Evolutionary conservation across 2,797 vertebrate genomes (phyloP), one percentile per base, ranked within the genome.

Genomic region (Acrossocheilus wenchowensis): DNA sequence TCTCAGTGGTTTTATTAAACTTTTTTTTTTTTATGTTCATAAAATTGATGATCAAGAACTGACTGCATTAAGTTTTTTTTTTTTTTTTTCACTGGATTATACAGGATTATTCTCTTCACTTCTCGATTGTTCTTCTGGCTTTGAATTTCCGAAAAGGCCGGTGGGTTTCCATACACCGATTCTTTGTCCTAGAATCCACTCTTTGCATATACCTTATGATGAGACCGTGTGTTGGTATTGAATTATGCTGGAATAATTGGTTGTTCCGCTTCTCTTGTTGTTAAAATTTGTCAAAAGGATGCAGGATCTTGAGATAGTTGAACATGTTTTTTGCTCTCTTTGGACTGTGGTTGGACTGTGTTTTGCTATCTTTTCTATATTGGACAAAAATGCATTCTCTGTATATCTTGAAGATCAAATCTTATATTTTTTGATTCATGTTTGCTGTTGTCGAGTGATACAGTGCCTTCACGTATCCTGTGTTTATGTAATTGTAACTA

Each of bases 401-500:
- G 3, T 26, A 26, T 57, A 69, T 68, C 41, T 54, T 41, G 6
- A 41, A 78, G n/a, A 26, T 81, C n/a, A 66, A 3, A 30, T 17
- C 4, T 80, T 3, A 12, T 81, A 50, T 68, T 74, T 43, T 15
- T 50, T 74, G 1, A 74, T 74, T 45, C 11, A 1, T 17, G 41
- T 50, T 50, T 23, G 43, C 60, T 48, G 21, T 45, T 48, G 17
- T 81, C 62, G 2, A 36, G 60, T 48, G 52, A 57, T 78, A 6
- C 34, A 1, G 14, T 82, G 66, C 23, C 23, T 73, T 57, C 5
- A 43, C 15, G 21, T n/a, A 23, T 48, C 10, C 8, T 19, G 3
- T 68, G 43, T 66, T 80, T 64, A 15, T 81, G 10, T 81, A 34
- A 21, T 81, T 81, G 26, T 36, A 23, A 6, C 39, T 52, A 72